A percentile compares a stretch with the other conserved stretches of the same genome.
These are phyloP conservation scores for Enteromius treurensis DNA, from an alignment of 2,797 vertebrate genomes.

Conservation along the genomic window DNA sequence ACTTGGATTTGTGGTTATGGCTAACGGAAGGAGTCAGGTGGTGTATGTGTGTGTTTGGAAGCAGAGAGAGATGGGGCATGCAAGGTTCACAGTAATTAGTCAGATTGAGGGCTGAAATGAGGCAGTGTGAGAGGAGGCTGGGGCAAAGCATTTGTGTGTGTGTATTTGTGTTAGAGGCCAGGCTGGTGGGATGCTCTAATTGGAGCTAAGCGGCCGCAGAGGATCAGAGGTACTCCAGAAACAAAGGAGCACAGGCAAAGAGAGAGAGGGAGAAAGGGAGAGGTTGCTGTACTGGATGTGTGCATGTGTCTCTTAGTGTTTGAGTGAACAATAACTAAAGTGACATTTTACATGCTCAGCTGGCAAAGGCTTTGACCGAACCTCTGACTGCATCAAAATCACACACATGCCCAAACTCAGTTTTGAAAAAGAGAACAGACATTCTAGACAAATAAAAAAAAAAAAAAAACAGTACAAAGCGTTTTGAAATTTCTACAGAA, in stretches of 20 bases:
- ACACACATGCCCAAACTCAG: slow-evolving; percentile 12
- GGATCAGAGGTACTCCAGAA: slow-evolving; percentile 59
- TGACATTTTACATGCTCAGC: slow-evolving; percentile 54
- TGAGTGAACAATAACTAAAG: slow-evolving; percentile 49
- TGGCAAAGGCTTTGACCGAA: slow-evolving; percentile 46
- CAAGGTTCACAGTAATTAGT: slow-evolving; percentile 77
- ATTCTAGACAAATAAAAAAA: background rate
- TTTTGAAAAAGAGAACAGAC: background rate
- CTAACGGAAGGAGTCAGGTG: slow-evolving; percentile 52
- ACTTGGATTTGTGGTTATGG: slow-evolving; percentile 24
- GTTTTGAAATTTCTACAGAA: slow-evolving; percentile 6
- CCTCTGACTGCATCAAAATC: slow-evolving; percentile 42
- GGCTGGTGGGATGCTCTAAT: slow-evolving; percentile 56
- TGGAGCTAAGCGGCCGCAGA: slow-evolving; percentile 59
- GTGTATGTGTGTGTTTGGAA: slow-evolving; percentile 65
- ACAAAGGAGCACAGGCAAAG: slow-evolving; percentile 53
- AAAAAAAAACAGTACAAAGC: background rate
- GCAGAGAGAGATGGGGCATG: slow-evolving; percentile 64
- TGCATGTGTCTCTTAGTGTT: slow-evolving; percentile 44
- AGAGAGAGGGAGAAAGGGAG: slow-evolving; percentile 37
- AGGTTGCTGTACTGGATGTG: slow-evolving; percentile 33
- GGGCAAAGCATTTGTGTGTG: slow-evolving; percentile 46
- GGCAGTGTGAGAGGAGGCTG: slow-evolving; percentile 59
- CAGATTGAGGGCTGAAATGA: slow-evolving; percentile 68
- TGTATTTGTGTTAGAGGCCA: slow-evolving; percentile 50